phyloP scores from a whole-genome alignment of 2,797 vertebrate species.

The Rhabdomys pumilio region DNA sequence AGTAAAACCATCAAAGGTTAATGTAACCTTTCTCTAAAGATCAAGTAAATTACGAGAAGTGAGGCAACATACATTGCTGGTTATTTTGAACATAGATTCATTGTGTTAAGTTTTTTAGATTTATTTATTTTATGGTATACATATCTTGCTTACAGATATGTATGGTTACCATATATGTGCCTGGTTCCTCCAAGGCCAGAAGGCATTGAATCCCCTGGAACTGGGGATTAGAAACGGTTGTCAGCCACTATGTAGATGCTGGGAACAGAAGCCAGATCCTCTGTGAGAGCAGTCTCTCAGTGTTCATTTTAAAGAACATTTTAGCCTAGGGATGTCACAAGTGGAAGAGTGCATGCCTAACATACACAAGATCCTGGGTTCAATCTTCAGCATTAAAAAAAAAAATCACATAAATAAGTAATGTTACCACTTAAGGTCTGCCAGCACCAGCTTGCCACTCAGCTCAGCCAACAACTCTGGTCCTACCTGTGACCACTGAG shows the following conservation, averaged over 20 bases:
- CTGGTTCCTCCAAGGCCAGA: background rate
- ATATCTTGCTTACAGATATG: background rate
- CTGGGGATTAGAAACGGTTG: background rate
- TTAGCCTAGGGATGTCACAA: background rate
- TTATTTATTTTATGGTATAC: background rate
- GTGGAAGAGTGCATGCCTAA: background rate
- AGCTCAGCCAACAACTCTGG: background rate
- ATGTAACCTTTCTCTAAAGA: conserved; percentile 40
- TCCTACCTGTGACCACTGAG: background rate
- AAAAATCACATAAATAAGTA: background rate
- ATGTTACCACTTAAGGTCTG: background rate
- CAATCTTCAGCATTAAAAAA: background rate
- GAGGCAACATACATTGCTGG: background rate
- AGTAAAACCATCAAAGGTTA: background rate
- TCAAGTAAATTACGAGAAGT: background rate
- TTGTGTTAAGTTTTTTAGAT: background rate
- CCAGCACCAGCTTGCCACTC: background rate
- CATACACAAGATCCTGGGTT: background rate
- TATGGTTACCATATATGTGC: background rate
- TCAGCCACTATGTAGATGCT: background rate
- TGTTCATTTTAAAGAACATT: conserved; percentile 32
- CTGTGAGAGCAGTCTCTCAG: background rate
- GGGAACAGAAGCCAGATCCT: background rate
- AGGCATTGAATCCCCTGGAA: background rate
- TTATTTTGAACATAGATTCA: conserved; percentile 29